Conservation (phyloP, 2,888 invertebrate species). For the Leptothorax acervorum region DNA sequence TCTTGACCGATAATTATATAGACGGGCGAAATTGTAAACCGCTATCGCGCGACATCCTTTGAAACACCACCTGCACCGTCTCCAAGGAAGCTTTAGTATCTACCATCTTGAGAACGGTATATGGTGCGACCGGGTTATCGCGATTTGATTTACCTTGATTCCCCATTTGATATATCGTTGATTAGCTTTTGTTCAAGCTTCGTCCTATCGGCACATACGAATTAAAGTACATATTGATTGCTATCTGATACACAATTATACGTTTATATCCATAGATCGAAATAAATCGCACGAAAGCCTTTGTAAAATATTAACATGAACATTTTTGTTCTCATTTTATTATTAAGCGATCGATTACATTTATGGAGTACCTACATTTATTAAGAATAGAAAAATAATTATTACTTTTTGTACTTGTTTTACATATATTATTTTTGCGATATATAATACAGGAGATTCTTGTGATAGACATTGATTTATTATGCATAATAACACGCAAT, state of each 20-base stretch:
- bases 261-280: neutral
- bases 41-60: conserved; percentile 66
- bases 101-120: conserved; percentile 18
- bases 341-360: neutral
- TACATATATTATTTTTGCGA: neutral
- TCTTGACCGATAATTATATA: conserved; percentile 79
- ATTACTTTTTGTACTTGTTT: neutral
- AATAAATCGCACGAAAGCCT: neutral
- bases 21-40: conserved; percentile 77
- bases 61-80: conserved; percentile 43
- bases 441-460: neutral
- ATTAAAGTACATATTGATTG: conserved; percentile 7
- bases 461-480: neutral
- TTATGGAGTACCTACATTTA: neutral
- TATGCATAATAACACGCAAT: neutral
- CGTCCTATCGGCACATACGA: neutral
- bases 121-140: conserved; percentile 27
- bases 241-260: neutral
- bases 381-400: neutral
- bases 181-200: conserved; percentile 21
- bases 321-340: conserved; percentile 2
- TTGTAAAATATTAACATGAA: neutral
- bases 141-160: conserved; percentile 43
- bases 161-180: conserved; percentile 15
- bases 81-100: conserved; percentile 13